Evolutionary conservation across 2,888 invertebrate species (phyloP), one percentile per base, ranked within the genome.

Genomic region (Brachypalpus laphriformis): DNA sequence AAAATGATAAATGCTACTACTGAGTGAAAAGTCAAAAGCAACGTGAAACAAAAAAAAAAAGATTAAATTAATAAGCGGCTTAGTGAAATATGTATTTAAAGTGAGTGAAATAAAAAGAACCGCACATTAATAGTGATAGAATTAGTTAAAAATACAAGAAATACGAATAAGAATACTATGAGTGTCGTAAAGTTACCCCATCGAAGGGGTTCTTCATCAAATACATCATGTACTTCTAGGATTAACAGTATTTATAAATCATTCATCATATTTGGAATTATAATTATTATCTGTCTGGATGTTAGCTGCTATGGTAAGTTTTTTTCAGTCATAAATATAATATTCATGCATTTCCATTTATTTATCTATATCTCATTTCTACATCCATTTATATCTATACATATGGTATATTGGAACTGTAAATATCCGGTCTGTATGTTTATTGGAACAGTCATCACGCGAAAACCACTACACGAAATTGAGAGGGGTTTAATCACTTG

Each of bases 151-250:
- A 68, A 71, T 54, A 72, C 40, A 42, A 68, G 3, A 57, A 8
- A 59, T 25, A 76, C 42, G 11, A 72, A 34, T 61, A 61, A 25
- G 2, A 31, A 34, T 87, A 88, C 89, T 87, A 90, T 90, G 90
- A 90, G 90, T 90, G 89, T 89, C 87, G 87, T 88, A 87, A 88
- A 86, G 74, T 75, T 86, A 87, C 88, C 89, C 89, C 90, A 49
- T 28, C 3, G 8, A 31, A 56, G 87, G 87, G 80, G 77, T 51
- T 70, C 49, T n/a, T 59, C 34, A 18, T 51, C 63, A 25, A 16
- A n/a, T 47, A 18, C 66, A 54, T 11, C 18, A 20, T 22, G 1
- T 16, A 34, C 61, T 31, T 6, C 22, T 16, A 63, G 68, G 22
- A 70, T 51, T 57, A 77, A 66, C 75, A 75, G 54, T 56, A 51